Evolutionary conservation across 2,113 vertebrate genomes (phyloP).

Genomic region (Catharus fuscescens): DNA sequence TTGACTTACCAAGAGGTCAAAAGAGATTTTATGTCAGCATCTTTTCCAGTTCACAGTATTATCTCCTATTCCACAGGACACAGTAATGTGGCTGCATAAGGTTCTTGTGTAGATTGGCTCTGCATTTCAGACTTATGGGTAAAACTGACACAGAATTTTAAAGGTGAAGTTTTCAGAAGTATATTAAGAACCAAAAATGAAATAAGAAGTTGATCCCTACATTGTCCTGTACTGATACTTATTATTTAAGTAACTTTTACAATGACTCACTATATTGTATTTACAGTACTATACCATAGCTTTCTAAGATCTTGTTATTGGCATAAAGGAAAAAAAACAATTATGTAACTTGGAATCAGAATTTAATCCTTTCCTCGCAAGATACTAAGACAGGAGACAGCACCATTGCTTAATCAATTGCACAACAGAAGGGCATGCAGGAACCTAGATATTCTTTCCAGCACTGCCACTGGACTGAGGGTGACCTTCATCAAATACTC

Average conservation of each 20-base stretch:
- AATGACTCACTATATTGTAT: neutral
- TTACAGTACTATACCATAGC: neutral
- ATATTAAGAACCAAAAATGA: neutral
- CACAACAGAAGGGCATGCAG: neutral
- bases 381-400: neutral
- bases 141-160: neutral
- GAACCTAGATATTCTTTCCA: neutral
- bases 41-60: neutral
- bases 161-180: neutral
- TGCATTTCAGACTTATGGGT: neutral
- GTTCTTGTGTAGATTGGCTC: neutral
- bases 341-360: neutral
- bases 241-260: neutral
- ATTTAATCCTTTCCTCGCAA: conserved; percentile 30
- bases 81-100: neutral
- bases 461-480: neutral
- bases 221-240: neutral
- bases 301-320: neutral
- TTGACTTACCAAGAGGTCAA: neutral
- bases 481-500: conserved; percentile 9
- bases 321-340: conserved; percentile 1
- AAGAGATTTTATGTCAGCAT: neutral
- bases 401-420: neutral
- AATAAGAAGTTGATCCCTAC: neutral
- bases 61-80: neutral